Percentiles rank a stretch among this genome's conserved stretches.
Evolutionary conservation across 1,140 invertebrate genomes (phyloP).

Genomic region (Phocides pigmalion): DNA sequence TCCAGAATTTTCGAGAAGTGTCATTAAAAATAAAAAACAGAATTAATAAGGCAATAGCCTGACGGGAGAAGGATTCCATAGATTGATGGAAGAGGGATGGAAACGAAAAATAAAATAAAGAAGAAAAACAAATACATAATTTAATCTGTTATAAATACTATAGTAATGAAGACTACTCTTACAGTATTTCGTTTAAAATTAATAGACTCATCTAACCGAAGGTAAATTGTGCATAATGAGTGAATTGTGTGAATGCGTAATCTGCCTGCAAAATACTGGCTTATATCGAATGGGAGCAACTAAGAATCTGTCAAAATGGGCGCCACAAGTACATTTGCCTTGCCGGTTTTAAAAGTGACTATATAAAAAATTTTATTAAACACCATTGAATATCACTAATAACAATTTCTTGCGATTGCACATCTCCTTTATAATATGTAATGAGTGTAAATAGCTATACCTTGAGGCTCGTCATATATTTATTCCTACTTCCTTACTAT

Average conservation of each 20-base stretch:
- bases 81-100: conserved; percentile 7
- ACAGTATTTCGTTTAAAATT: conserved; percentile 9
- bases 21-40: not conserved
- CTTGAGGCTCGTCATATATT: no score
- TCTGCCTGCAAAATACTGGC: not conserved
- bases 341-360: no score
- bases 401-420: no score
- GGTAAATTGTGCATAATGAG: not conserved
- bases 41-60: conserved; percentile 1
- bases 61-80: conserved; percentile 3
- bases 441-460: no score
- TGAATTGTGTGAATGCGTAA: not conserved
- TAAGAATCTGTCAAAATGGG: no score
- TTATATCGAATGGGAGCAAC: no score
- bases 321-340: no score
- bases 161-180: conserved; percentile 12
- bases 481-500: no score
- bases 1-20: not conserved
- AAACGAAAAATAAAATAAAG: conserved; percentile 22
- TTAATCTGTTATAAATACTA: conserved; percentile 19
- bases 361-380: no score
- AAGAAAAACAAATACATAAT: conserved; percentile 27
- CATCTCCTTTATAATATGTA: no score
- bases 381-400: no score
- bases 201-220: not conserved